Evolutionary conservation across 2,113 vertebrate genomes (phyloP).

Genomic region (Hippocampus zosterae): DNA sequence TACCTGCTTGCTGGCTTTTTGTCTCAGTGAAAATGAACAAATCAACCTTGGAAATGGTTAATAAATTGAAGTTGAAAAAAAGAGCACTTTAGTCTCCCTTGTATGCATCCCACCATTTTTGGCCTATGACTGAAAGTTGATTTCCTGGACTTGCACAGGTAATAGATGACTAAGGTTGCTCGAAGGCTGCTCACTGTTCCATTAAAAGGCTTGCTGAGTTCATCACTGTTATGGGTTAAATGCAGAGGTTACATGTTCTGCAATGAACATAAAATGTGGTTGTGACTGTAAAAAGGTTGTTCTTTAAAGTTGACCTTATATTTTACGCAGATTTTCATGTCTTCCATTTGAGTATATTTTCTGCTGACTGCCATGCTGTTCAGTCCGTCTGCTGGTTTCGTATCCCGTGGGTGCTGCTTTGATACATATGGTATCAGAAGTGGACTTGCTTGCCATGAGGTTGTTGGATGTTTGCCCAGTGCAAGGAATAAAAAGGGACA

Average conservation of each 20-base stretch:
- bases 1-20: not conserved
- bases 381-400: slow-evolving; percentile 6
- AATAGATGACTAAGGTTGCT: not conserved
- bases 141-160: not conserved
- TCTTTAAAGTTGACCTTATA: not conserved
- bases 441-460: slow-evolving; percentile 8
- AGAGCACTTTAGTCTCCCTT: not conserved
- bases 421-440: slow-evolving; percentile 14
- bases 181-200: not conserved
- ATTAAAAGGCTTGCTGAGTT: not conserved
- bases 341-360: not conserved
- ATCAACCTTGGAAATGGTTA: not conserved
- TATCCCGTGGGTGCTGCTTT: slow-evolving; percentile 1
- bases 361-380: slow-evolving; percentile 6
- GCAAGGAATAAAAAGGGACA: slow-evolving; percentile 1
- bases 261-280: not conserved
- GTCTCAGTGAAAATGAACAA: not conserved
- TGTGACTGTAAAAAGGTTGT: not conserved
- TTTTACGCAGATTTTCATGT: slow-evolving; percentile 1
- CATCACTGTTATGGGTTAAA: not conserved
- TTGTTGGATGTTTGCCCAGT: slow-evolving; percentile 6
- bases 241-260: not conserved
- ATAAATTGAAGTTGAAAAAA: not conserved
- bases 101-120: not conserved
- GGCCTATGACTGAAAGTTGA: not conserved